Conservation (phyloP, 2,797 vertebrate genomes). For the Cirrhinus mrigala region DNA sequence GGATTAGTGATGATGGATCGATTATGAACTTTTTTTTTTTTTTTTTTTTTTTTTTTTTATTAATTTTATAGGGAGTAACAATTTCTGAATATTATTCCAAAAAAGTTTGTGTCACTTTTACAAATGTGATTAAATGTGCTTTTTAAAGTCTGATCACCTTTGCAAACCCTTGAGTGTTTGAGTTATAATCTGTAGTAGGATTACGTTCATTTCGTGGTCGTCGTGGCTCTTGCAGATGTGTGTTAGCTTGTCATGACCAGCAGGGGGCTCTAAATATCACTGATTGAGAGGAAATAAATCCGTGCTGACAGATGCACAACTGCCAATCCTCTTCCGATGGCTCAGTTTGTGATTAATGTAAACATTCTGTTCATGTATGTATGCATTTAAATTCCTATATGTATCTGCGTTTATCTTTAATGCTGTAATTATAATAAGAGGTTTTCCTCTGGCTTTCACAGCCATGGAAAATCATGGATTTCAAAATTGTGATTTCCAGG, state of each 20-base stretch:
- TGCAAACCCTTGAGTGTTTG: neutral
- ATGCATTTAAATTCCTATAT: neutral
- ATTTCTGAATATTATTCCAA: neutral
- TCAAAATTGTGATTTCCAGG: neutral
- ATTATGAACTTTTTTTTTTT: neutral
- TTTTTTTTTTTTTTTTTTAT: neutral
- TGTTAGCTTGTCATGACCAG: slow-evolving; percentile 25
- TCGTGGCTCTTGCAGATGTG: neutral
- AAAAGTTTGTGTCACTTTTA: neutral
- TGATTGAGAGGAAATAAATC: slow-evolving; percentile 4
- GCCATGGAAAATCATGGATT: neutral
- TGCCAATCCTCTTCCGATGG: slow-evolving; percentile 14
- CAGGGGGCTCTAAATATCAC: slow-evolving; percentile 41
- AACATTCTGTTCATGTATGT: slow-evolving; percentile 6
- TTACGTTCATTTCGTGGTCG: neutral
- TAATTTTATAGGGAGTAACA: neutral
- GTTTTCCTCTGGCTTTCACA: neutral
- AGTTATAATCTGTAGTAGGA: neutral
- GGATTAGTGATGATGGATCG: neutral
- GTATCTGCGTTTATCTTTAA: neutral
- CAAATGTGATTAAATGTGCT: neutral
- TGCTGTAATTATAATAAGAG: neutral
- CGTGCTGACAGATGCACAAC: slow-evolving; percentile 26
- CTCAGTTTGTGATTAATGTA: slow-evolving; percentile 10
- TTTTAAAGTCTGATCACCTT: neutral